These are phyloP conservation scores for Plumapathes pennacea DNA, from an alignment of 92 coral and sea anemone genomes.

Conservation along the genomic window DNA sequence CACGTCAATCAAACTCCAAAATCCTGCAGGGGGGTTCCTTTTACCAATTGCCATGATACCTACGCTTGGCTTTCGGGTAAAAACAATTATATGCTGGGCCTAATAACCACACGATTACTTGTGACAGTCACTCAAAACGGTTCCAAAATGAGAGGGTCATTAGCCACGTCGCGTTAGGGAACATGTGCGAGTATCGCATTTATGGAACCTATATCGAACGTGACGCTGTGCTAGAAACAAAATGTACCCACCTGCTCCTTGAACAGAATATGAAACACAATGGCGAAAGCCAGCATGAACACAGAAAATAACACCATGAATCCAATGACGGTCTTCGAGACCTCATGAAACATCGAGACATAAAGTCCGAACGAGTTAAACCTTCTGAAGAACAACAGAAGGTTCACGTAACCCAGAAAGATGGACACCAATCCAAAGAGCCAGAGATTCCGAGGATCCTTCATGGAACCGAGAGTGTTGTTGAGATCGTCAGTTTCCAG, in stretches of 20 bases:
- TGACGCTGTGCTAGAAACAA: too few relatives aligned
- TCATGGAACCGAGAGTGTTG: constrained; percentile 1
- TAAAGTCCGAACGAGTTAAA: constrained; percentile 78
- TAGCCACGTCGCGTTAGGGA: too few relatives aligned
- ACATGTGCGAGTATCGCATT: too few relatives aligned
- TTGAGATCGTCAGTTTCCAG: neutral
- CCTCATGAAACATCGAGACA: constrained; percentile 85
- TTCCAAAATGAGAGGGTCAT: too few relatives aligned
- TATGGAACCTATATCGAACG: too few relatives aligned
- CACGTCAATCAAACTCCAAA: too few relatives aligned
- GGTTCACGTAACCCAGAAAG: constrained; percentile 54
- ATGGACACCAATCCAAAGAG: constrained; percentile 39
- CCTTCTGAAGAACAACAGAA: constrained; percentile 53
- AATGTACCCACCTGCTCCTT: constrained; percentile 71
- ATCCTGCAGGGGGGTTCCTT: too few relatives aligned
- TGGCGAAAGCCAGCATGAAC: constrained; percentile 70
- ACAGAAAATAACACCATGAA: constrained; percentile 56
- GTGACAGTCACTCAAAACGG: too few relatives aligned
- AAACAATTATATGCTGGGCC: too few relatives aligned
- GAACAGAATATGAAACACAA: constrained; percentile 74
- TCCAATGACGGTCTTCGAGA: constrained; percentile 59
- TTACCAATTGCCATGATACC: too few relatives aligned
- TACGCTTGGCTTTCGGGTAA: too few relatives aligned
- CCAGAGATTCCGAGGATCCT: constrained; percentile 41
- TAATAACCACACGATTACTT: too few relatives aligned